These are phyloP conservation scores for Aspidoscelis tigris DNA, from an alignment of 2,113 vertebrate species.

Conservation along the genomic window DNA sequence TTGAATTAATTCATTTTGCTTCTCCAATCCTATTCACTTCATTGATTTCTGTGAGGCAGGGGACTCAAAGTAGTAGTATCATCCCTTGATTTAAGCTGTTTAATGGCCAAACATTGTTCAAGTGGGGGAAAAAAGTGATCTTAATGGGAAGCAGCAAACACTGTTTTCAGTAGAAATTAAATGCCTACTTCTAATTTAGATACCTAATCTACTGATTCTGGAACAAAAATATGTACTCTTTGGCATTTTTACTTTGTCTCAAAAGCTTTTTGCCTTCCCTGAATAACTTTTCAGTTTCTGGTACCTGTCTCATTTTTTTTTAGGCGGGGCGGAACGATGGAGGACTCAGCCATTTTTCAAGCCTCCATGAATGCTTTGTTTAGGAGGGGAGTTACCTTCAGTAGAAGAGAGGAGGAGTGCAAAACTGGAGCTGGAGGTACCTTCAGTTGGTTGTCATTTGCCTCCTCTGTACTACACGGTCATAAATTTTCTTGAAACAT, in stretches of 20 bases:
- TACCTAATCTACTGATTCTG: conserved; percentile 34
- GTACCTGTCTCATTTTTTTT: conserved; percentile 77
- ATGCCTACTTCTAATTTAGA: neutral
- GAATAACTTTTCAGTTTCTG: conserved; percentile 72
- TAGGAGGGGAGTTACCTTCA: conserved; percentile 75
- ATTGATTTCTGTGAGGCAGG: conserved; percentile 2
- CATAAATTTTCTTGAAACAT: conserved; percentile 55
- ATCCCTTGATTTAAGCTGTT: neutral
- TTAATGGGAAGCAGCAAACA: conserved; percentile 18
- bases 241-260: conserved; percentile 49
- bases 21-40: neutral
- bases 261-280: conserved; percentile 68
- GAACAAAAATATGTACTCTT: conserved; percentile 50
- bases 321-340: conserved; percentile 72
- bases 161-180: conserved; percentile 21
- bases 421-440: conserved; percentile 70
- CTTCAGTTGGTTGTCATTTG: conserved; percentile 72
- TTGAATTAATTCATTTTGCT: conserved; percentile 6
- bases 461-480: conserved; percentile 68
- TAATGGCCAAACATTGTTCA: neutral
- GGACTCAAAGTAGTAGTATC: neutral
- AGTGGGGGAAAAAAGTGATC: conserved; percentile 5
- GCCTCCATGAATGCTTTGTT: conserved; percentile 75
- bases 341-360: conserved; percentile 76
- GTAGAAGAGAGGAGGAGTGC: conserved; percentile 73